Percentiles rank a stretch among this genome's conserved stretches.
phyloP scores from a whole-genome alignment of 2,113 vertebrate genomes.

The Sinocyclocheilus anophthalmus region DNA sequence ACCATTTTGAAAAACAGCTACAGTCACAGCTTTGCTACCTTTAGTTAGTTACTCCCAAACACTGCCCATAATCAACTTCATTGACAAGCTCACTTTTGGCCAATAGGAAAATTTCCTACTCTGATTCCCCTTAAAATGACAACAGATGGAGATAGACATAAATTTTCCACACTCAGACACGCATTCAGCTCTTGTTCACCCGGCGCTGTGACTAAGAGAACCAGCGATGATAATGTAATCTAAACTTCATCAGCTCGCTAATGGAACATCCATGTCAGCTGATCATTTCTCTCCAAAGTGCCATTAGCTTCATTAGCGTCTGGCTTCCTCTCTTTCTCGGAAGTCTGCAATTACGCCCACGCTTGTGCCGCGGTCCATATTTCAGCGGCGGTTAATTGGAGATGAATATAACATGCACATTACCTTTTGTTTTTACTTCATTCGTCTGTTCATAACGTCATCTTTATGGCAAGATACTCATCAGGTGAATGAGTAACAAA shows the following conservation, averaged over 20 bases:
- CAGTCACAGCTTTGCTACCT: background rate
- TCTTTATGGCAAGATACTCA: background rate
- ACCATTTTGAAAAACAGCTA: background rate
- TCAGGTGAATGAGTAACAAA: background rate
- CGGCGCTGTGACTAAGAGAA: constrained; percentile 6
- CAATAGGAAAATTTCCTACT: background rate
- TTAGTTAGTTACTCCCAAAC: background rate
- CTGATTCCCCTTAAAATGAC: background rate
- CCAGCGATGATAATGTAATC: constrained; percentile 6
- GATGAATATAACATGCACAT: background rate
- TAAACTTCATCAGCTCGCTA: constrained; percentile 35
- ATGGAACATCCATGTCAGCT: constrained; percentile 42
- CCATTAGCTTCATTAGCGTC: constrained; percentile 36
- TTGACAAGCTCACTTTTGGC: background rate
- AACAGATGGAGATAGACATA: background rate
- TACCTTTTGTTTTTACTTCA: constrained; percentile 16
- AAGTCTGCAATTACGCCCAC: constrained; percentile 32
- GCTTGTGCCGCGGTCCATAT: background rate
- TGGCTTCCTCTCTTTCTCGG: constrained; percentile 7
- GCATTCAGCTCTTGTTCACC: background rate
- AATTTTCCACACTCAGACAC: background rate
- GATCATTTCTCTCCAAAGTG: constrained; percentile 26
- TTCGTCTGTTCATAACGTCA: background rate
- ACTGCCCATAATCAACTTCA: background rate
- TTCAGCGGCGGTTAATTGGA: background rate